Evolutionary conservation across 2,888 invertebrate species (phyloP).

Genomic region (Philopedon plagiatum): DNA sequence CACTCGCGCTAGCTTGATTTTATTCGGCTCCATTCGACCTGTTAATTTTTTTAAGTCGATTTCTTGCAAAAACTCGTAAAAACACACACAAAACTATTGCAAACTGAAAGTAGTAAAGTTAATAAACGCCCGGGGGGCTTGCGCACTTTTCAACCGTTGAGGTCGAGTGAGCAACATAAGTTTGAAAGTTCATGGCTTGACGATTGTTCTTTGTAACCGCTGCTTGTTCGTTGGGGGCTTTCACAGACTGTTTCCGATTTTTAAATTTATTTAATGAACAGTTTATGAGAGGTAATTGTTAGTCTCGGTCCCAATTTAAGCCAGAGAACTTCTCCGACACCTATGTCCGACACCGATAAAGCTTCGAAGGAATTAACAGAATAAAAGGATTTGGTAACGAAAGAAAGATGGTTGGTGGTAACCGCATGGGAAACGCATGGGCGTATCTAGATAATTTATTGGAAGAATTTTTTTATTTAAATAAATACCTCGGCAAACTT

Average conservation of each 20-base stretch:
- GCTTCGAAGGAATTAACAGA: too few species aligned
- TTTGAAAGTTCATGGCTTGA: conserved; percentile 53
- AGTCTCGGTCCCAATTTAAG: neutral
- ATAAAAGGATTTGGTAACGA: too few species aligned
- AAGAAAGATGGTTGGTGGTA: too few species aligned
- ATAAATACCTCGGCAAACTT: too few species aligned
- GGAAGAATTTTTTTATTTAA: too few species aligned
- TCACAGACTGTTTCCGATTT: conserved; percentile 32
- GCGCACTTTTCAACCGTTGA: conserved; percentile 46
- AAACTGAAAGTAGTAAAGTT: conserved; percentile 39
- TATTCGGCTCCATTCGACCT: conserved; percentile 50
- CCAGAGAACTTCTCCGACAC: too few species aligned
- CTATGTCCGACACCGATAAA: too few species aligned
- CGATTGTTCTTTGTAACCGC: conserved; percentile 41
- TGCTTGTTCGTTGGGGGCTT: conserved; percentile 25
- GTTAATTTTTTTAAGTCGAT: conserved; percentile 39
- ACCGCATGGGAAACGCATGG: neutral
- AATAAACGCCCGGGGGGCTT: conserved; percentile 25
- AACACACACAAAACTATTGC: conserved; percentile 28
- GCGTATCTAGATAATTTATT: neutral
- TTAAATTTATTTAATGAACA: conserved; percentile 24
- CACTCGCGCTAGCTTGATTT: conserved; percentile 48
- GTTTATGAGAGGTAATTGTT: conserved; percentile 17
- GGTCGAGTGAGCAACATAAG: conserved; percentile 53
- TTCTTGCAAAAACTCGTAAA: conserved; percentile 42